These are phyloP conservation scores for Zeuzera pyrina DNA, from an alignment of 2,888 invertebrate species.

Conservation along the genomic window DNA sequence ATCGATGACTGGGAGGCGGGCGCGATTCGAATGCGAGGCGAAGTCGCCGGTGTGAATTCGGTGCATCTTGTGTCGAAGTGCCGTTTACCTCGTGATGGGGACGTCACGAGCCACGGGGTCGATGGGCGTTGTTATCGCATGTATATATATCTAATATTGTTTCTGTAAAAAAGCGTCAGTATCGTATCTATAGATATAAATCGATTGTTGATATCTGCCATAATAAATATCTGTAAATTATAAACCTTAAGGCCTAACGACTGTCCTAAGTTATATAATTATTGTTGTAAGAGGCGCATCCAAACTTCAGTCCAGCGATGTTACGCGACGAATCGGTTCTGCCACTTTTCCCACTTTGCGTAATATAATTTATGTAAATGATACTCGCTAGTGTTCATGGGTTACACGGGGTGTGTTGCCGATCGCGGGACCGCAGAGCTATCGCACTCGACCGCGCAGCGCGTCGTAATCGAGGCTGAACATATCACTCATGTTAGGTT, in stretches of 20 bases:
- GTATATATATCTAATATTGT: slow-evolving; percentile 45
- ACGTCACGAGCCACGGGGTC: slow-evolving; percentile 23
- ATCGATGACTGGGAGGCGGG: no score
- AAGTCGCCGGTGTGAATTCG: slow-evolving; percentile 13
- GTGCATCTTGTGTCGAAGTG: slow-evolving; percentile 36
- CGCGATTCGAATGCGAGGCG: no score
- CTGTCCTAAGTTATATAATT: slow-evolving; percentile 62
- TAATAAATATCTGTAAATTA: slow-evolving; percentile 67
- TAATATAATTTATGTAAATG: no score
- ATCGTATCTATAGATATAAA: slow-evolving; percentile 53
- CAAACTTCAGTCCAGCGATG: slow-evolving; percentile 32
- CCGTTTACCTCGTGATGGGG: slow-evolving; percentile 34
- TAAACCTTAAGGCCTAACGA: slow-evolving; percentile 68
- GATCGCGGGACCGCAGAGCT: slow-evolving; percentile 25
- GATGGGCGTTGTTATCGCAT: slow-evolving; percentile 40
- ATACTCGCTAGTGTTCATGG: no score
- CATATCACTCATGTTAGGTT: no score
- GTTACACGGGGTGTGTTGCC: slow-evolving; percentile 23
- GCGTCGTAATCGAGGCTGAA: no score
- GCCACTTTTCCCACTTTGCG: no score
- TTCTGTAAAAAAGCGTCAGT: slow-evolving; percentile 60
- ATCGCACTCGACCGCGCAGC: no score
- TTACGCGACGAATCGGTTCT: slow-evolving; percentile 26
- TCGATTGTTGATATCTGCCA: slow-evolving; percentile 71
- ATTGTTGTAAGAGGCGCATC: slow-evolving; percentile 47